These are phyloP conservation scores for Sciurus niger DNA, from an alignment of 2,113 vertebrate genomes.

Conservation along the genomic window DNA sequence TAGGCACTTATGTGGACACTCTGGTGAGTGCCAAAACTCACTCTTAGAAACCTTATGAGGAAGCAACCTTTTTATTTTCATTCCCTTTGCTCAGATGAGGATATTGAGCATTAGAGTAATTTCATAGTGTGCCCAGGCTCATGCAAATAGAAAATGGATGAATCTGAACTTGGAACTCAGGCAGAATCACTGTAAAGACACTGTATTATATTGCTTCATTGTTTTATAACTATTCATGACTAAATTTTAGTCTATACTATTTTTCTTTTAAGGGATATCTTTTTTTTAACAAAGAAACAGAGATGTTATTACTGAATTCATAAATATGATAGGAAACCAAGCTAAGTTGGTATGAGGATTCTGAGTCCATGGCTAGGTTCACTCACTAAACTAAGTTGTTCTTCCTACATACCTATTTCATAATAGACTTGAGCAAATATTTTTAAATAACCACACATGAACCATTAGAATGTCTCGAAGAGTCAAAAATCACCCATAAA, in stretches of 20 bases:
- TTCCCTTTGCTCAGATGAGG: background rate
- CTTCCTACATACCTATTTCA: background rate
- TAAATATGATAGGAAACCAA: conserved; percentile 39
- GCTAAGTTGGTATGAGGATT: background rate
- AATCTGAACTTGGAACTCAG: conserved; percentile 41
- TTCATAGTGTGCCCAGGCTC: background rate
- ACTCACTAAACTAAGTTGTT: background rate
- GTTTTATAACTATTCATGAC: background rate
- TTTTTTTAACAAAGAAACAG: background rate
- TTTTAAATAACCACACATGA: background rate
- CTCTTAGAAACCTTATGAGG: conserved; percentile 29
- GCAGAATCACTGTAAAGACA: background rate
- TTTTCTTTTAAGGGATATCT: conserved; percentile 34
- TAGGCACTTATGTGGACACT: background rate
- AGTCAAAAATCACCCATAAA: background rate
- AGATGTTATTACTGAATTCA: background rate
- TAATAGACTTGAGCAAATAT: background rate
- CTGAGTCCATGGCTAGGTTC: background rate
- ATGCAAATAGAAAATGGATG: conserved; percentile 34
- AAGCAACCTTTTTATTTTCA: background rate
- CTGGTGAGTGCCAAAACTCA: conserved; percentile 29
- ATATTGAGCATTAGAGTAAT: conserved; percentile 28
- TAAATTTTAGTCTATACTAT: background rate
- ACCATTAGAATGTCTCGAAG: background rate
- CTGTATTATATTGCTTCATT: background rate